Percentiles rank a stretch among this genome's conserved stretches.
phyloP scores from a whole-genome alignment of 2,797 vertebrate genomes.

The Falco biarmicus region DNA sequence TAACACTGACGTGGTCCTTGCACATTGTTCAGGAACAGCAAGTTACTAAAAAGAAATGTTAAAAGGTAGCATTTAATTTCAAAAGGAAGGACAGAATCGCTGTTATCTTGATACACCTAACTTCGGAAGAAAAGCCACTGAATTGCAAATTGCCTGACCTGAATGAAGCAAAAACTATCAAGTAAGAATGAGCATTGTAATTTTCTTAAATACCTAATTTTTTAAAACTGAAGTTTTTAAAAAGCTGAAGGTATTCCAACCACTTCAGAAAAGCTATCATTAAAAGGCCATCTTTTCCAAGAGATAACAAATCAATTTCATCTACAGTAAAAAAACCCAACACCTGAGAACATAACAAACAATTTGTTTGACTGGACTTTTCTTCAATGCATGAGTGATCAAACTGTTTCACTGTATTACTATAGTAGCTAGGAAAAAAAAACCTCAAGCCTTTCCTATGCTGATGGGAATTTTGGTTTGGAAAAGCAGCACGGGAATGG shows the following conservation, averaged over 20 bases:
- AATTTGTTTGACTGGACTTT: background rate
- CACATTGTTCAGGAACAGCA: background rate
- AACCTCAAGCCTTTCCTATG: background rate
- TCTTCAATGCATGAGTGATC: background rate
- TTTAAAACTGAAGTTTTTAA: background rate
- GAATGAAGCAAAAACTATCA: background rate
- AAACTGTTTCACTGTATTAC: background rate
- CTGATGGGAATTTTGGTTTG: background rate
- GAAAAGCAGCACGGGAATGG: background rate
- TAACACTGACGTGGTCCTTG: fast-evolving
- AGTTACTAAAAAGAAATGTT: background rate
- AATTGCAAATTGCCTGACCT: background rate
- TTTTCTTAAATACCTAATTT: background rate
- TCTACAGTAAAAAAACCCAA: background rate
- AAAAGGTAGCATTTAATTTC: background rate
- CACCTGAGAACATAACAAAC: background rate
- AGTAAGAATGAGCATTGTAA: background rate
- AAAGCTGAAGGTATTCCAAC: background rate
- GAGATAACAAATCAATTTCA: background rate
- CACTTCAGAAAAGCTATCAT: background rate
- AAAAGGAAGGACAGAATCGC: background rate
- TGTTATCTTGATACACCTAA: background rate
- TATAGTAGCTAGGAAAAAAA: background rate
- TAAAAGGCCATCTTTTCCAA: background rate
- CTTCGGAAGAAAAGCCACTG: background rate